phyloP scores from a whole-genome alignment of 2,888 invertebrate species.

The Heteromurus nitidus region DNA sequence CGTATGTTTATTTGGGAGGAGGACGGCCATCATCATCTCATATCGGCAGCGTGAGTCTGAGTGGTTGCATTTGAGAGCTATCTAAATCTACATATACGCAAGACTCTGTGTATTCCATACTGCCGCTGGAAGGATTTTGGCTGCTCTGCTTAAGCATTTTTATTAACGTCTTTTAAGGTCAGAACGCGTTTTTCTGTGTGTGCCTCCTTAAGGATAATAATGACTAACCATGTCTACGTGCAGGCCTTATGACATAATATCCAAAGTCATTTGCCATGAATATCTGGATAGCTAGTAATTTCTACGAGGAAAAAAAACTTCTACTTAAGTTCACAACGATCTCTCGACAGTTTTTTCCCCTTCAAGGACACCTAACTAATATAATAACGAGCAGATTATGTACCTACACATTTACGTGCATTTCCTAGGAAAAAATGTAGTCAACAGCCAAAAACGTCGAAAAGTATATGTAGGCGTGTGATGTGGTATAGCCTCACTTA shows the following conservation, averaged over 20 bases:
- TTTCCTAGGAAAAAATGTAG: not conserved
- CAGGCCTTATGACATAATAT: not conserved
- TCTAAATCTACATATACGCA: no score
- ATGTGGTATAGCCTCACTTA: no score
- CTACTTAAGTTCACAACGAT: conserved; percentile 20
- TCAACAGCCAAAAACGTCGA: conserved; percentile 4
- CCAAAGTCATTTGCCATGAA: conserved; percentile 41
- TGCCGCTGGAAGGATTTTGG: conserved; percentile 22
- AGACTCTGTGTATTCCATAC: not conserved
- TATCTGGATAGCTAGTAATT: conserved; percentile 34
- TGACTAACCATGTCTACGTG: conserved; percentile 37
- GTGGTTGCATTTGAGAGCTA: no score
- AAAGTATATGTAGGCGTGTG: no score
- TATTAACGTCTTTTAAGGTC: conserved; percentile 44
- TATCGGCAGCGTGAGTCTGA: no score
- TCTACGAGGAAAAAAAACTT: conserved; percentile 3
- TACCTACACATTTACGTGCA: not conserved
- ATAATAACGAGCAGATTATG: not conserved
- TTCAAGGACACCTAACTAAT: not conserved
- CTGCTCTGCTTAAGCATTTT: conserved; percentile 41
- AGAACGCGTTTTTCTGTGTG: conserved; percentile 23
- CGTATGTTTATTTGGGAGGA: conserved; percentile 28
- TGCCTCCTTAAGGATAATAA: conserved; percentile 23
- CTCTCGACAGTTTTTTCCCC: not conserved
- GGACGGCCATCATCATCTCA: conserved; percentile 36